Conservation (phyloP, 2,888 invertebrate genomes). For the Pyrocoelia pectoralis region DNA sequence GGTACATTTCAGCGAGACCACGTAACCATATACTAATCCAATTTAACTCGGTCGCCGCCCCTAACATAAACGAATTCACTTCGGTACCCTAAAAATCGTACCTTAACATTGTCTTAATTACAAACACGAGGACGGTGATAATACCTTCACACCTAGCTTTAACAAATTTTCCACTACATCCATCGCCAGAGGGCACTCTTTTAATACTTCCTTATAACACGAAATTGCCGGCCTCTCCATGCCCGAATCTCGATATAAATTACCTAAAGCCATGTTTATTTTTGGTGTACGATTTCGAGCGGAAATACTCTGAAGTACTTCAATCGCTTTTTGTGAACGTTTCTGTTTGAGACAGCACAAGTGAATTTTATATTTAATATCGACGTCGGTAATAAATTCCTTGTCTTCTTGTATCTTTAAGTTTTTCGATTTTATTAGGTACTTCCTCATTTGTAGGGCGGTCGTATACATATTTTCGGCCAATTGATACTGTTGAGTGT, state of each 20-base stretch:
- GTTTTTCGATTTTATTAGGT: conserved; percentile 65
- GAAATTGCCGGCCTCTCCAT: conserved; percentile 76
- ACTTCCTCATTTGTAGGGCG: conserved; percentile 71
- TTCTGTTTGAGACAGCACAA: conserved; percentile 73
- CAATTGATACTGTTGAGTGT: conserved; percentile 70
- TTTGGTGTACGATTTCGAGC: conserved; percentile 74
- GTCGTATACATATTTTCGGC: conserved; percentile 74
- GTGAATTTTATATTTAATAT: conserved; percentile 77
- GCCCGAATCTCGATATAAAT: conserved; percentile 73
- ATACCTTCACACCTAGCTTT: conserved; percentile 66
- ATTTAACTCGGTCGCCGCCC: conserved; percentile 60
- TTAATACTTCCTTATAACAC: conserved; percentile 80
- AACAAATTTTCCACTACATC: conserved; percentile 78
- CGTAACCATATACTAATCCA: conserved; percentile 72
- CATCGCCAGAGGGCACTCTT: conserved; percentile 74
- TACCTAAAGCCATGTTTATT: conserved; percentile 79
- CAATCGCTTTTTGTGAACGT: conserved; percentile 68
- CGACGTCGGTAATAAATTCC: conserved; percentile 67
- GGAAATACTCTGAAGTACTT: conserved; percentile 65
- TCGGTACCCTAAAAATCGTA: conserved; percentile 72
- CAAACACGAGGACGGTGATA: too few species aligned
- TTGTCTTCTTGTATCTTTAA: conserved; percentile 60
- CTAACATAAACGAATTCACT: conserved; percentile 75
- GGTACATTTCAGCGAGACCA: conserved; percentile 70
- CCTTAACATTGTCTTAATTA: too few species aligned